Evolutionary conservation across 2,888 invertebrate species (phyloP).

Genomic region (Melieria picta): DNA sequence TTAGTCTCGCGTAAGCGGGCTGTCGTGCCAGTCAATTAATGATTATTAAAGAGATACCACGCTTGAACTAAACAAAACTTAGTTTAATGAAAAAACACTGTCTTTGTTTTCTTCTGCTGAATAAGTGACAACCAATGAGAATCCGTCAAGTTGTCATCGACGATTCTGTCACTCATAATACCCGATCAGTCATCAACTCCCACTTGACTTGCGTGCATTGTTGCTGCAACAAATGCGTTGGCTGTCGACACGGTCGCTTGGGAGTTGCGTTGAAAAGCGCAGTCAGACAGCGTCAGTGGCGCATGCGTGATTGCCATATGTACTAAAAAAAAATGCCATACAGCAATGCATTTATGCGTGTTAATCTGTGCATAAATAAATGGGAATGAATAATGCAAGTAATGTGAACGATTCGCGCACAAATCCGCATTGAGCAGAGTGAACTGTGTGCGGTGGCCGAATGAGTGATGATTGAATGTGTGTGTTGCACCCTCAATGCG

Average conservation of each 20-base stretch:
- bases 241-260: neutral
- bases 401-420: conserved; percentile 17
- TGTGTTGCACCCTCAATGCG: conserved; percentile 23
- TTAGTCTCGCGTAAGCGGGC: too few species aligned
- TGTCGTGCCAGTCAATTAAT: too few species aligned
- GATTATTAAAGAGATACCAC: too few species aligned
- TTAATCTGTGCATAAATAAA: neutral
- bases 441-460: neutral
- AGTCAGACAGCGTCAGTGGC: neutral
- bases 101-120: too few species aligned
- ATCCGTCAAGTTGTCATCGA: too few species aligned
- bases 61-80: too few species aligned
- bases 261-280: conserved; percentile 19
- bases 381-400: neutral
- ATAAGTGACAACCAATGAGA: too few species aligned
- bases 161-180: too few species aligned
- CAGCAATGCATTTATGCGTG: too few species aligned
- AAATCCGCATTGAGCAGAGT: conserved; percentile 7
- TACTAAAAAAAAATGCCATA: conserved; percentile 3
- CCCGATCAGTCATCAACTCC: neutral
- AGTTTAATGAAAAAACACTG: too few species aligned
- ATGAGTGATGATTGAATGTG: neutral
- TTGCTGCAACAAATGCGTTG: conserved; percentile 9
- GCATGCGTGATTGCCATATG: too few species aligned
- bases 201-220: conserved; percentile 30